Conservation (phyloP, 2,113 vertebrate genomes). For the Limanda limanda region DNA sequence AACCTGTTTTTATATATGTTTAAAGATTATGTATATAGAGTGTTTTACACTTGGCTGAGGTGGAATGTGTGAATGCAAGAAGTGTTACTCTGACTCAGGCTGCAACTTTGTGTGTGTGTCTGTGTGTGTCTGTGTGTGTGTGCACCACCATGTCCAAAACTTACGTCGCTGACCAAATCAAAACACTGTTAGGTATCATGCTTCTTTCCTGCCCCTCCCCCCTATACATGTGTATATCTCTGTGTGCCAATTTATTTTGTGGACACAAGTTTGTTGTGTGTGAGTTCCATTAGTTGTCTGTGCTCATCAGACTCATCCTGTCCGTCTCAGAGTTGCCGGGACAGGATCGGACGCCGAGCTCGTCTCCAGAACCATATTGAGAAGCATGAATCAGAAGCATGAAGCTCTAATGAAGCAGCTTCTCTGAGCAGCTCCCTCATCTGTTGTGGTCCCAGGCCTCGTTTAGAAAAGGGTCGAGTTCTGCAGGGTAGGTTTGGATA, state of each 20-base stretch:
- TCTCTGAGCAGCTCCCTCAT: background rate
- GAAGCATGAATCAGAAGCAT: conserved; percentile 25
- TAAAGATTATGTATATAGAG: too few relatives aligned
- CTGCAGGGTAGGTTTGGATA: conserved; percentile 11
- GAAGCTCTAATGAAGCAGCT: conserved; percentile 48
- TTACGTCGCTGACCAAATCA: background rate
- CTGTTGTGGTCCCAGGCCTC: background rate
- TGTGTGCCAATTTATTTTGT: background rate
- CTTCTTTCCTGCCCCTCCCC: background rate
- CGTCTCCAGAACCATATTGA: background rate
- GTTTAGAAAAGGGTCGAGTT: conserved; percentile 33
- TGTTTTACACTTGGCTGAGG: too few relatives aligned
- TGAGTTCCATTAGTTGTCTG: conserved; percentile 1
- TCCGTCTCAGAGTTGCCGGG: background rate
- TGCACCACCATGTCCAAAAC: background rate
- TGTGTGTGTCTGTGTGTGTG: too few relatives aligned
- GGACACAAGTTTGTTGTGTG: background rate
- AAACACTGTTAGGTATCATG: conserved; percentile 9
- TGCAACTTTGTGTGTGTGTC: too few relatives aligned
- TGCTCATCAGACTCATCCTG: conserved; percentile 3
- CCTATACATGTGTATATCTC: background rate
- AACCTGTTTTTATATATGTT: too few relatives aligned
- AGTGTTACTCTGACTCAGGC: too few relatives aligned
- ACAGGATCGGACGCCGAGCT: background rate
- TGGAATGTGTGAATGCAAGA: too few relatives aligned